Base-by-base conservation (phyloP, 1,140 invertebrate genomes). In the Adoxophyes honmai region DNA sequence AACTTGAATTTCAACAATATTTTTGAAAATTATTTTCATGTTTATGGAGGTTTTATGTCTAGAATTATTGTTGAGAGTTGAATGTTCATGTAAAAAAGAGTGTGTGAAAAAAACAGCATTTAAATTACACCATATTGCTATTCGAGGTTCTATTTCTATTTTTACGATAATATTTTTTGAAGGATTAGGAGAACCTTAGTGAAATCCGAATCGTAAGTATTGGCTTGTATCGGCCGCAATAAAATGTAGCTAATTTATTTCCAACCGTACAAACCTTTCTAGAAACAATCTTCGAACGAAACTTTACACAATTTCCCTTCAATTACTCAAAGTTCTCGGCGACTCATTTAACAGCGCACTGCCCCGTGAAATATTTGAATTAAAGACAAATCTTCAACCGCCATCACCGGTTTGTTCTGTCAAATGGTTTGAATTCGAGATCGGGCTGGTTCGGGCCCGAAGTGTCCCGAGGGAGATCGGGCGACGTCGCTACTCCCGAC, bases 401-500 rank as follows among this genome's bases (percentile, higher is more conserved):
- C 15, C 10, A 34, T 52, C 35, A 33, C 35, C 18, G 34, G 44
- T 42, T 33, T 34, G 28, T 57, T 57, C 39, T 28, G 42, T 36
- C 56, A 57, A 56, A 57, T 52, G 56, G 56, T 51, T 57, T 57
- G 56, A 57, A 57, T 57, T 57, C 10, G 28, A 33, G 52, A 52
- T 52, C 56, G 56, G 44, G 34, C n/a, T 15, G 37, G 34, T 35
- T 57, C 35, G 34, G 52, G 62, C 57, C 57, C 64, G 60, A 64
- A 61, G 57, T 52, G 42, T 66, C 75, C 66, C 73, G 54, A 48
- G 66, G 63, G 72, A 68, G 33, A 38, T 57, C 56, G 37, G 55
- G 61, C 60, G 37, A 48, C 59, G 58, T 56, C 64, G 66, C 52
- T 60, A 52, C 63, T 62, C 52, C 57, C 55, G 42, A 48, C 42